Conservation (phyloP, 2,113 vertebrate genomes). For the Polypterus bichir region DNA sequence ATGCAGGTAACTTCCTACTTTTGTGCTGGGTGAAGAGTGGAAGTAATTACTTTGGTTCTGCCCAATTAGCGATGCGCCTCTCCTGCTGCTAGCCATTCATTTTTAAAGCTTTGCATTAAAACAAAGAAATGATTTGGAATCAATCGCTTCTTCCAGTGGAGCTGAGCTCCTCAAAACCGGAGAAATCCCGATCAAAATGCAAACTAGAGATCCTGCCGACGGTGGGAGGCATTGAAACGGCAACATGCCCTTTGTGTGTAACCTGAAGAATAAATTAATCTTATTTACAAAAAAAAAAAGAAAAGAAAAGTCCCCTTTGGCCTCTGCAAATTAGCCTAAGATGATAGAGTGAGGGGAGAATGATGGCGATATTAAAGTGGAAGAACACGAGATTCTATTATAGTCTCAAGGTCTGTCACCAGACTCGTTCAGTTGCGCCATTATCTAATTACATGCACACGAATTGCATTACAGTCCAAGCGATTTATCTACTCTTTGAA, state of each 20-base stretch:
- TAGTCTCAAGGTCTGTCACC: slow-evolving; percentile 55
- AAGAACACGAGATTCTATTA: slow-evolving; percentile 55
- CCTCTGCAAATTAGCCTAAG: slow-evolving; percentile 64
- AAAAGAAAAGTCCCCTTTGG: slow-evolving; percentile 45
- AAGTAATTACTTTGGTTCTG: no score
- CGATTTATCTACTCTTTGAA: slow-evolving; percentile 55
- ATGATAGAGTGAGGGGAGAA: slow-evolving; percentile 53
- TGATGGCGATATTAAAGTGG: slow-evolving; percentile 66
- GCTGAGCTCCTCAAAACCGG: neutral
- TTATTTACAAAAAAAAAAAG: slow-evolving; percentile 32
- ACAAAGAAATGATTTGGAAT: neutral
- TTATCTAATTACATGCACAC: slow-evolving; percentile 63
- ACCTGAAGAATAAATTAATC: neutral
- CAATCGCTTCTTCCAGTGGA: neutral
- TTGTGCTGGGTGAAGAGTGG: no score
- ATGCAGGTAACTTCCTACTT: no score
- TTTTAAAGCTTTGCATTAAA: no score
- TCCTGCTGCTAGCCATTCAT: no score
- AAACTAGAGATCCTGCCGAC: neutral
- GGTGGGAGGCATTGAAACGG: neutral
- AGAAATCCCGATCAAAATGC: neutral
- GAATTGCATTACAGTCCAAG: slow-evolving; percentile 59
- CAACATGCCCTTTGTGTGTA: slow-evolving; percentile 8
- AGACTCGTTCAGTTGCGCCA: slow-evolving; percentile 55
- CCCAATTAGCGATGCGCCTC: no score